Evolutionary conservation across 2,113 vertebrate species (phyloP).

Genomic region (Pseudorhombus dupliciocellatus): DNA sequence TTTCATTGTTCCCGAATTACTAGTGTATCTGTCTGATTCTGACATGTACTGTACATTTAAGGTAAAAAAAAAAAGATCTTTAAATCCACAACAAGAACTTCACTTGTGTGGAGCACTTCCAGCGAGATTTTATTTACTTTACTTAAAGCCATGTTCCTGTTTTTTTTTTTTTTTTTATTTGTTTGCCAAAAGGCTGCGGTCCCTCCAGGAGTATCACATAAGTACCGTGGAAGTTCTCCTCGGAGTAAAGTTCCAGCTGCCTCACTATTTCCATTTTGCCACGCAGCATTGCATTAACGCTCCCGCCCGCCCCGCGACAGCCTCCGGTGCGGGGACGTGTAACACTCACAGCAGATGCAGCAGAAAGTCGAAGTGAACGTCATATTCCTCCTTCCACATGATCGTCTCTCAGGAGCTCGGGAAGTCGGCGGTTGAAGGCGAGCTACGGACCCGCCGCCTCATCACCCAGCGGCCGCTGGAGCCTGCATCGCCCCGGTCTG

Average conservation of each 20-base stretch:
- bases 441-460: constrained; percentile 48
- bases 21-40: neutral
- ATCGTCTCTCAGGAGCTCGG: constrained; percentile 58
- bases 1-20: no score
- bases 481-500: constrained; percentile 51
- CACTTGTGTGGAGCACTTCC: no score
- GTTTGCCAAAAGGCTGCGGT: neutral
- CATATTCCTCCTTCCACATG: constrained; percentile 85
- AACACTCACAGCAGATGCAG: constrained; percentile 81
- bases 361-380: constrained; percentile 83
- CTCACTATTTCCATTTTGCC: constrained; percentile 60
- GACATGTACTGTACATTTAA: neutral
- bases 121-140: no score
- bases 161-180: no score
- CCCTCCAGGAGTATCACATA: neutral
- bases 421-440: constrained; percentile 56
- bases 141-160: no score
- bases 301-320: constrained; percentile 30
- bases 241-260: constrained; percentile 17
- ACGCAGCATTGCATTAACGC: constrained; percentile 50
- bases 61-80: neutral
- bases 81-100: neutral
- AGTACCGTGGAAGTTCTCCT: neutral
- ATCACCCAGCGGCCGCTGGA: constrained; percentile 53
- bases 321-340: neutral